Evolutionary conservation across 1,140 invertebrate genomes (phyloP).

Genomic region (Trachymyrmex septentrionalis): DNA sequence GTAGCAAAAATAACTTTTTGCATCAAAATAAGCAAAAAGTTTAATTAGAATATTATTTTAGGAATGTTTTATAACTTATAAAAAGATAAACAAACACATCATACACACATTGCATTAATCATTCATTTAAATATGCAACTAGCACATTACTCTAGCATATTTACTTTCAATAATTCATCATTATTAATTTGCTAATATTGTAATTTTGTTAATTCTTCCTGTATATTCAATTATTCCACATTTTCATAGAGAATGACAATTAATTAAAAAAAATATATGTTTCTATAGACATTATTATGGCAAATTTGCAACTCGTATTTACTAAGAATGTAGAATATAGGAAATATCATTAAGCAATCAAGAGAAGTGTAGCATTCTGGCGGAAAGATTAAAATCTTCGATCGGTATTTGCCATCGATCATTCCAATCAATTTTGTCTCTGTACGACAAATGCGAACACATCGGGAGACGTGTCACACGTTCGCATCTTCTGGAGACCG

Average conservation of each 20-base stretch:
- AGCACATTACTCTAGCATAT: neutral
- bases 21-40: neutral
- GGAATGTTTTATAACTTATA: neutral
- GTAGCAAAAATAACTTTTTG: constrained; percentile 1
- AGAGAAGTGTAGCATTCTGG: constrained; percentile 71
- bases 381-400: constrained; percentile 82
- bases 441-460: constrained; percentile 83
- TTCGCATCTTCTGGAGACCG: constrained; percentile 92
- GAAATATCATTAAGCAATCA: neutral
- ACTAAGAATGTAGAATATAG: constrained; percentile 12
- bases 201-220: constrained; percentile 15
- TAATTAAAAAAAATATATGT: constrained; percentile 49
- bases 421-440: constrained; percentile 77
- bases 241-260: neutral
- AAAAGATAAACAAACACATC: neutral
- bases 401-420: constrained; percentile 81
- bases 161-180: neutral
- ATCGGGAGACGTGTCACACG: constrained; percentile 87
- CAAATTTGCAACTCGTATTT: neutral
- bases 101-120: neutral
- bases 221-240: constrained; percentile 9
- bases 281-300: constrained; percentile 33
- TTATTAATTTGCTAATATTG: neutral
- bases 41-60: constrained; percentile 16
- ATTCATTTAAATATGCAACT: neutral